Base-by-base conservation (phyloP, 2,113 vertebrate genomes). In the Eira barbara region DNA sequence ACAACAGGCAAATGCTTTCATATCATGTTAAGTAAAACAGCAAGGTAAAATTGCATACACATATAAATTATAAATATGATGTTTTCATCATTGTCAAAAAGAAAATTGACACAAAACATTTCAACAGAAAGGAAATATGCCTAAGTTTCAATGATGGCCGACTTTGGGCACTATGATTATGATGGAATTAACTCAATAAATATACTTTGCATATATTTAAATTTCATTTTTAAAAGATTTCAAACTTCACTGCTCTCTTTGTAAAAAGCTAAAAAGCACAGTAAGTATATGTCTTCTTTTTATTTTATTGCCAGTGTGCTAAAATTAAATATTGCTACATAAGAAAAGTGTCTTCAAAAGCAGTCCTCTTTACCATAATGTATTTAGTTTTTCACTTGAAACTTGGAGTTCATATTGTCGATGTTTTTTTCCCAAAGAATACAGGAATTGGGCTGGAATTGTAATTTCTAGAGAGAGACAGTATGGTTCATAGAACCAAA, bases 201-300 rank as follows among this genome's bases (percentile, higher is more conserved):
- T 12, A 90, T 36, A 89, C 65, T 71, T 25, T 86, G 9, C 47
- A 0, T 87, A 23, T 59, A 84, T n/a, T 52, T 86, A 91, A 94
- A 96, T 82, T 94, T 95, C n/a, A 96, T 87, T 88, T 94, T 81
- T 36, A 91, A 91, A 88, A 59, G 5, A 88, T 67, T 89, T 95
- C 74, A 65, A 95, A 42, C 25, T 88, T 59, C 17, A 42, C 25
- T 89, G 63, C 0, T 57, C 6, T 87, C 25, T 96, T 83, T 90
- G 2, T 69, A 81, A 92, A 95, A 23, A 92, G 18, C 34, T 49
- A 42, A 71, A 94, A 96, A 82, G 39, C 45, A 86, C 31, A 88
- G 29, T 17, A 2, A 88, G 59, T 42, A 61, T 57, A 67, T 42
- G 21, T 94, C 42, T 65, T 39, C 23, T 73, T 79, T 92, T 74